Percentiles rank a stretch among this genome's conserved stretches.
phyloP scores from a whole-genome alignment of 2,888 invertebrate species.

The Philereme transversata region DNA sequence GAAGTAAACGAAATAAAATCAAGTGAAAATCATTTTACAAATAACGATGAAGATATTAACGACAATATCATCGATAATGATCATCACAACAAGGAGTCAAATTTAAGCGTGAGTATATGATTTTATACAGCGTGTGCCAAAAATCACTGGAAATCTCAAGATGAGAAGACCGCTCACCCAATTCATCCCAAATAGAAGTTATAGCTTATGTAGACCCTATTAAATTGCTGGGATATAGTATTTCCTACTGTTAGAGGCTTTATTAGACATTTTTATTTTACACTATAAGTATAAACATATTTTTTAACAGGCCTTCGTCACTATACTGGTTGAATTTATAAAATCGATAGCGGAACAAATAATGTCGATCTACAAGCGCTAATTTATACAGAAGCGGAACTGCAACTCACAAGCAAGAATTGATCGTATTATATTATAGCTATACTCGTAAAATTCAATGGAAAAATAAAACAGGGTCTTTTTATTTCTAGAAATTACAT shows the following conservation, averaged over 20 bases:
- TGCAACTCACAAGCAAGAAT: background rate
- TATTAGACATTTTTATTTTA: too few species aligned
- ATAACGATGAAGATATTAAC: slow-evolving; percentile 10
- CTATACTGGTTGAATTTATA: slow-evolving; percentile 17
- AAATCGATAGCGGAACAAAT: slow-evolving; percentile 19
- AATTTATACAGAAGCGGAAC: background rate
- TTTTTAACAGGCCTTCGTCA: slow-evolving; percentile 14
- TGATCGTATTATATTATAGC: too few species aligned
- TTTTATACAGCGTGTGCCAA: too few species aligned
- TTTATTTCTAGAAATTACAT: too few species aligned
- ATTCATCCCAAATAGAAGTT: too few species aligned
- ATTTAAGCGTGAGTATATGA: slow-evolving; percentile 19
- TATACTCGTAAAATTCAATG: too few species aligned
- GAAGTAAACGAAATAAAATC: background rate
- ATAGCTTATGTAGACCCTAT: too few species aligned
- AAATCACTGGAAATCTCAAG: too few species aligned
- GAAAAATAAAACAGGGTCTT: too few species aligned
- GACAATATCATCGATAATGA: slow-evolving; percentile 17
- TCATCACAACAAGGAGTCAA: slow-evolving; percentile 11
- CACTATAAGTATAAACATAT: background rate
- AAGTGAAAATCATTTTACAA: background rate
- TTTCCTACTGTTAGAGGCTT: too few species aligned
- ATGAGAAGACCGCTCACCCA: too few species aligned
- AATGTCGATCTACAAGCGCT: slow-evolving; percentile 14
- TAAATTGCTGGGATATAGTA: too few species aligned